Conservation (phyloP, 2,888 invertebrate species). For the Cantharis nigra region DNA sequence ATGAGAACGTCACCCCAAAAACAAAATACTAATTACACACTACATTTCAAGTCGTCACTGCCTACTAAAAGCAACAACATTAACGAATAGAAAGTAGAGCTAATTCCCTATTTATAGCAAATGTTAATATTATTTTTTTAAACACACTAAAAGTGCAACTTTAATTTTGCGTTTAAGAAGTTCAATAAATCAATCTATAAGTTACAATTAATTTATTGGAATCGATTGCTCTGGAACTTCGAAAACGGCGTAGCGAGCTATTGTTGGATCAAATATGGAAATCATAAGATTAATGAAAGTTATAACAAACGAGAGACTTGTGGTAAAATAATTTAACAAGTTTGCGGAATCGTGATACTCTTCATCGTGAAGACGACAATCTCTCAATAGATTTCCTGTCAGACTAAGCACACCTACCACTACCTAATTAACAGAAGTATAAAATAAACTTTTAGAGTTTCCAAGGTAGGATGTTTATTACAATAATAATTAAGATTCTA, state of each 20-base stretch:
- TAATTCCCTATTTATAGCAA: no score
- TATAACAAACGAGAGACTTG: constrained; percentile 72
- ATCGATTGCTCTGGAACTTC: constrained; percentile 30
- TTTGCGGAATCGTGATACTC: constrained; percentile 72
- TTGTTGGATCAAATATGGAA: constrained; percentile 77
- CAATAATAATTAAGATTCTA: not conserved
- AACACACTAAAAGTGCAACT: not conserved
- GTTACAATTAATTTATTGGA: not conserved
- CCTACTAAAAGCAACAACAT: no score
- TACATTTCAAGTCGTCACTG: no score
- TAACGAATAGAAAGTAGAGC: no score
- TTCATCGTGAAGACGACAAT: constrained; percentile 75
- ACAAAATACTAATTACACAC: no score
- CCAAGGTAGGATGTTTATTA: not conserved
- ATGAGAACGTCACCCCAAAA: no score
- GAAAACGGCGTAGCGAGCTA: constrained; percentile 58
- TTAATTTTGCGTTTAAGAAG: not conserved
- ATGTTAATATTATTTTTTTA: not conserved
- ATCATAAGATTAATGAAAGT: constrained; percentile 77
- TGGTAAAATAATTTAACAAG: constrained; percentile 72
- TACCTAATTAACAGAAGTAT: constrained; percentile 59
- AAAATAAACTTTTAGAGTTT: not conserved
- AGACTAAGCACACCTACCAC: constrained; percentile 75
- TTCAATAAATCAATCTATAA: not conserved
- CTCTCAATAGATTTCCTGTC: constrained; percentile 73